A percentile compares a stretch with the other conserved stretches of the same genome.
Evolutionary conservation across 2,113 vertebrate genomes (phyloP).

Genomic region (Pachycephala philippinensis): DNA sequence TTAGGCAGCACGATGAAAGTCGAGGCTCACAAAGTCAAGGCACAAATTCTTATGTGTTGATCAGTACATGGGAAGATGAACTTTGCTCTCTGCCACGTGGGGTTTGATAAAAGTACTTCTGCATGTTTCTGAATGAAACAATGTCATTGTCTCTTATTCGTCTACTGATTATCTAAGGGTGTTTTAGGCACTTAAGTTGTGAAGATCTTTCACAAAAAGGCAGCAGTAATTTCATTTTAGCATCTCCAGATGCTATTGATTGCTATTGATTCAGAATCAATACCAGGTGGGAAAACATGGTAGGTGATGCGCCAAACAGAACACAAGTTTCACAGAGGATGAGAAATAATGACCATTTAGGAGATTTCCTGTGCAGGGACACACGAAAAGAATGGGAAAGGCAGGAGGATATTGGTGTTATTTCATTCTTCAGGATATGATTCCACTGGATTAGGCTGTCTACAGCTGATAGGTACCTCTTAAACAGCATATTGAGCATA

Average conservation of each 20-base stretch:
- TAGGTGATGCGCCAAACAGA: not conserved
- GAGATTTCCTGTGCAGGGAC: not conserved
- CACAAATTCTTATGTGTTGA: not conserved
- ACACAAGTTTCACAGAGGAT: not conserved
- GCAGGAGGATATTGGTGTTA: not conserved
- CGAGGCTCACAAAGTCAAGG: not conserved
- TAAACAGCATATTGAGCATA: not conserved
- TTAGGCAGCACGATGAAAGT: not conserved
- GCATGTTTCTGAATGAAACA: not conserved
- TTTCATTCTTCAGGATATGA: not conserved
- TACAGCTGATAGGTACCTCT: not conserved
- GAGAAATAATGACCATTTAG: not conserved
- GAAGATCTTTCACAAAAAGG: not conserved
- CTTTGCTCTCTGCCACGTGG: fast-evolving
- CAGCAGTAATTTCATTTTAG: not conserved
- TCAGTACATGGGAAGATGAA: not conserved
- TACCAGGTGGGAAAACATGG: not conserved
- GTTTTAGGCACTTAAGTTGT: not conserved
- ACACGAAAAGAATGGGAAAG: not conserved
- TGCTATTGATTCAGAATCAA: no score
- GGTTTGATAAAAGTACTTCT: not conserved
- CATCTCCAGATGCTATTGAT: no score
- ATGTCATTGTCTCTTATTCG: not conserved
- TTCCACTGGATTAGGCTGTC: not conserved
- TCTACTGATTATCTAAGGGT: not conserved